phyloP scores from a whole-genome alignment of 2,113 vertebrate species.

The Myotis yumanensis region DNA sequence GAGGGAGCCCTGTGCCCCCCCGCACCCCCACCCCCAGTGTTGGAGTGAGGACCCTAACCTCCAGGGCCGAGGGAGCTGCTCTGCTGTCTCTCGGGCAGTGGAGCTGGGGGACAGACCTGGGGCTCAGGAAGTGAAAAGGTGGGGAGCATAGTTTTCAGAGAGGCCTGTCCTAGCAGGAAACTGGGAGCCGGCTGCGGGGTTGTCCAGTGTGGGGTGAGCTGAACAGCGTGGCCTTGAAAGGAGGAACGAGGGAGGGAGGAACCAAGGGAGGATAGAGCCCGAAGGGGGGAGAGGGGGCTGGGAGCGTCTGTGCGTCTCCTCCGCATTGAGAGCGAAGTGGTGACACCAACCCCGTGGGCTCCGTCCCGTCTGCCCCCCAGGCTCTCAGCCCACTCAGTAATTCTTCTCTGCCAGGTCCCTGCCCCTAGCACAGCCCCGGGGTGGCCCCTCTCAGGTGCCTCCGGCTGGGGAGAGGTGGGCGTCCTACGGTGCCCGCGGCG shows the following conservation, averaged over 20 bases:
- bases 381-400: neutral
- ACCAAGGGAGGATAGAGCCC: neutral
- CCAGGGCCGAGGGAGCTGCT: neutral
- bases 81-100: neutral
- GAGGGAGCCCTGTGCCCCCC: neutral
- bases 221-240: neutral
- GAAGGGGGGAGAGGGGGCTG: no score
- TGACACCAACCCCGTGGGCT: neutral
- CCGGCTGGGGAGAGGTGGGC: neutral
- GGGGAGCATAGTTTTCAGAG: neutral
- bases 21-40: no score
- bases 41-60: neutral
- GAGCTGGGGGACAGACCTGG: neutral
- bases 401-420: no score
- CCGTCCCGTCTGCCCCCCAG: neutral
- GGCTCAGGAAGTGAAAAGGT: neutral
- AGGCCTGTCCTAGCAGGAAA: neutral
- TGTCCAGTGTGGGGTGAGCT: neutral
- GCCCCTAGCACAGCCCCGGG: neutral
- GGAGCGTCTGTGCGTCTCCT: neutral
- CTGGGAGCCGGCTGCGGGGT: neutral
- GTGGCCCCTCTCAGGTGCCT: neutral
- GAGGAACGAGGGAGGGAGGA: neutral
- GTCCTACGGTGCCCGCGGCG: neutral
- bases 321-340: neutral